Percentiles rank a stretch among this genome's conserved stretches.
Evolutionary conservation across 2,888 invertebrate species (phyloP).

Genomic region (Pyrgus malvae): DNA sequence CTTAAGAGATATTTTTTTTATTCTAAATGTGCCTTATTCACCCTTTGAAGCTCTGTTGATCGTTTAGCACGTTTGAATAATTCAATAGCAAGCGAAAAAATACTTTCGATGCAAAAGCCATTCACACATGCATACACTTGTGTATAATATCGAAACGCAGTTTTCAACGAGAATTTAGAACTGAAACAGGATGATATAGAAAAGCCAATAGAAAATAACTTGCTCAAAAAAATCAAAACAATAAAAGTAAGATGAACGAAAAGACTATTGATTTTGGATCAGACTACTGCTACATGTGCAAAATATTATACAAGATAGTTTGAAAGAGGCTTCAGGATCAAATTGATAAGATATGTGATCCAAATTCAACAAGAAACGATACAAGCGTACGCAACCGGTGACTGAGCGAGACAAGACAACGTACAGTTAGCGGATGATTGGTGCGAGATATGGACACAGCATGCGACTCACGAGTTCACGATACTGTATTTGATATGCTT

Average conservation of each 20-base stretch:
- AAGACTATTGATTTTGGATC: conserved; percentile 27
- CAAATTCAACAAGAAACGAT: conserved; percentile 32
- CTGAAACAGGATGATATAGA: conserved; percentile 3
- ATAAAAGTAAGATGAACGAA: conserved; percentile 19
- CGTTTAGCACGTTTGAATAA: background rate
- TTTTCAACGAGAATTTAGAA: conserved; percentile 9
- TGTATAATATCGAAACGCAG: conserved; percentile 4
- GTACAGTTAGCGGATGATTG: conserved; percentile 56
- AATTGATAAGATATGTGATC: conserved; percentile 23
- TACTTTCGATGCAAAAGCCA: conserved; percentile 32
- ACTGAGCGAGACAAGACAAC: conserved; percentile 56
- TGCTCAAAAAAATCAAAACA: conserved; percentile 6
- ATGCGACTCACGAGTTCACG: conserved; percentile 76
- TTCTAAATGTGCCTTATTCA: conserved; percentile 5
- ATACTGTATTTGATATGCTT: conserved; percentile 61
- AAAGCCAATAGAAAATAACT: conserved; percentile 14
- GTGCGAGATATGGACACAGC: conserved; percentile 65
- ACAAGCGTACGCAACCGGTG: conserved; percentile 34
- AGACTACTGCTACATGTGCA: background rate
- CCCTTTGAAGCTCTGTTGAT: background rate
- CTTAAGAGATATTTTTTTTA: background rate
- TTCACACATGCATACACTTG: conserved; percentile 33
- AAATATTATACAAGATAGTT: background rate
- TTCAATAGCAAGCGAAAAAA: conserved; percentile 20
- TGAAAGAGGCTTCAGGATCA: too few species aligned